phyloP scores from a whole-genome alignment of 2,113 vertebrate genomes.

The Odocoileus hemionus region DNA sequence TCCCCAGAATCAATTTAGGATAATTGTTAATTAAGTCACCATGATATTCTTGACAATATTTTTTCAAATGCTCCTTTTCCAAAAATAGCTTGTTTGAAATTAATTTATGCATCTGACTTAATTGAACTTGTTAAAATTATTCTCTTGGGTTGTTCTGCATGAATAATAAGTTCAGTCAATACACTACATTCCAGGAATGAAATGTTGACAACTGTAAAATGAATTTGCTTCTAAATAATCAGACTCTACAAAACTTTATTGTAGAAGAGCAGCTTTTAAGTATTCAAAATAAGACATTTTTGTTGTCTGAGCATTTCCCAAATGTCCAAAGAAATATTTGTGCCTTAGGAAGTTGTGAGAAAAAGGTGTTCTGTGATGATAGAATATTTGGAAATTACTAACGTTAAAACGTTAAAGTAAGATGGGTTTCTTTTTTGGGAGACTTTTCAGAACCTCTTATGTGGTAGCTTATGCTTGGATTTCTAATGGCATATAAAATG shows the following conservation, averaged over 20 bases:
- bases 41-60: background rate
- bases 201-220: constrained; percentile 40
- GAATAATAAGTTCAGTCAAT: constrained; percentile 13
- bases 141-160: background rate
- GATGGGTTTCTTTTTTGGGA: background rate
- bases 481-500: background rate
- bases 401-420: background rate
- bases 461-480: background rate
- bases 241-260: background rate
- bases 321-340: constrained; percentile 7
- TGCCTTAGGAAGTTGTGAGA: background rate
- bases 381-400: constrained; percentile 21
- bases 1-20: background rate
- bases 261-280: background rate
- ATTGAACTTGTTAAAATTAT: constrained; percentile 52
- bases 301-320: background rate
- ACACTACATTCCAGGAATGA: background rate
- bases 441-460: background rate
- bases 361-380: background rate
- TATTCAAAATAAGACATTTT: background rate
- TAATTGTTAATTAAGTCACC: background rate
- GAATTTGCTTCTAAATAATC: constrained; percentile 30
- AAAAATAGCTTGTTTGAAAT: constrained; percentile 44
- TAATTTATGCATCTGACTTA: constrained; percentile 35
- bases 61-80: constrained; percentile 20